Conservation (phyloP, 2,888 invertebrate genomes). For the Leptinotarsa haldemani region DNA sequence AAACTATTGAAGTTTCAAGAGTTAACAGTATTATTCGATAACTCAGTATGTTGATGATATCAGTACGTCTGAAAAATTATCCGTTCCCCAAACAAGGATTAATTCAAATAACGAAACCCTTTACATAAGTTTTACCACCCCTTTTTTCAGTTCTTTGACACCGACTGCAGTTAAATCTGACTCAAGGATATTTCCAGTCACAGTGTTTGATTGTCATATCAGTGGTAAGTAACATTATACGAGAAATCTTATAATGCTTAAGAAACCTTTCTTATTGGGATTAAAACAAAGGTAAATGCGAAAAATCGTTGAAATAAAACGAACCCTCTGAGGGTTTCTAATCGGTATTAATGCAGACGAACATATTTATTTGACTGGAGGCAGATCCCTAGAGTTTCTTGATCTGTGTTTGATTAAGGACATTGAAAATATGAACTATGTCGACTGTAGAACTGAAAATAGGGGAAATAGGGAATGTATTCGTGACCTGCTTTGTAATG, state of each 20-base stretch:
- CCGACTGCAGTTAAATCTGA: slow-evolving; percentile 18
- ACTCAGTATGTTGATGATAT: no score
- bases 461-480: neutral
- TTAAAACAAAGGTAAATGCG: slow-evolving; percentile 50
- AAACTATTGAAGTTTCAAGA: no score
- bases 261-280: slow-evolving; percentile 58
- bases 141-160: slow-evolving; percentile 12
- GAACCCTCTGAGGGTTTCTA: slow-evolving; percentile 42
- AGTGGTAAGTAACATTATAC: slow-evolving; percentile 52
- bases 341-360: slow-evolving; percentile 23
- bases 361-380: slow-evolving; percentile 11
- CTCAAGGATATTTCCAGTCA: slow-evolving; percentile 14
- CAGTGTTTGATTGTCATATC: slow-evolving; percentile 31
- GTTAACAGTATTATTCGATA: no score
- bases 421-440: neutral
- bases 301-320: slow-evolving; percentile 37
- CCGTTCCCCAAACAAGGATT: no score
- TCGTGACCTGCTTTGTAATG: no score
- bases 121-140: neutral
- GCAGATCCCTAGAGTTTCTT: neutral
- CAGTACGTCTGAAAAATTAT: no score
- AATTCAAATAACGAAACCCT: neutral
- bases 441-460: neutral
- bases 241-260: slow-evolving; percentile 56
- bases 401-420: neutral